Evolutionary conservation across 2,888 invertebrate species (phyloP).

Genomic region (Habroteleia sp.): DNA sequence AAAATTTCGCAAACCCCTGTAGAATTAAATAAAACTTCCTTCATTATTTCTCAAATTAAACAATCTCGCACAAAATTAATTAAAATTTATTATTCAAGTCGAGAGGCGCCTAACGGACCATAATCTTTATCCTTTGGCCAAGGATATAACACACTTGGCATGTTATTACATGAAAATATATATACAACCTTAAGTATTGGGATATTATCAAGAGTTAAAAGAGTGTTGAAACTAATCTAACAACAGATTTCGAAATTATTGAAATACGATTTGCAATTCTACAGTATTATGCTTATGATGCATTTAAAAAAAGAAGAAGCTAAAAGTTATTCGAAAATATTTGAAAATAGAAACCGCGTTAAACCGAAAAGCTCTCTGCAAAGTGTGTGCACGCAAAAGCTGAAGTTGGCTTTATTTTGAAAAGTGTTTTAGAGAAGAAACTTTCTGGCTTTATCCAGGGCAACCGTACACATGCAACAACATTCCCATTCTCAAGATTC

Average conservation of each 20-base stretch:
- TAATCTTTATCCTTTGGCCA: not conserved
- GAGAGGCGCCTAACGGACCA: conserved; percentile 7
- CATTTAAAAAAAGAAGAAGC: conserved; percentile 33
- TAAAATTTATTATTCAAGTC: conserved; percentile 18
- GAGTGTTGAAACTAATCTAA: conserved; percentile 4
- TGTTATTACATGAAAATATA: conserved; percentile 5
- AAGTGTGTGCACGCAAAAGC: conserved; percentile 15
- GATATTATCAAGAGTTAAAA: conserved; percentile 44
- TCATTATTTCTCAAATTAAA: conserved; percentile 38
- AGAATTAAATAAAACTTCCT: conserved; percentile 34
- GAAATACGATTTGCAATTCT: conserved; percentile 24
- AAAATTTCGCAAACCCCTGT: conserved; percentile 16
- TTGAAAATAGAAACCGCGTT: conserved; percentile 46
- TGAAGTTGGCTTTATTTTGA: conserved; percentile 57
- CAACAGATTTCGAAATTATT: conserved; percentile 36
- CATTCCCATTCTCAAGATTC: conserved; percentile 50
- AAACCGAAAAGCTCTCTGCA: conserved; percentile 28
- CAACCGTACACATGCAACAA: conserved; percentile 48
- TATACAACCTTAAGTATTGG: conserved; percentile 18
- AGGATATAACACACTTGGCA: conserved; percentile 23
- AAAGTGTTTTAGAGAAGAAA: conserved; percentile 60
- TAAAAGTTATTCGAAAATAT: conserved; percentile 39
- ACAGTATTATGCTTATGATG: conserved; percentile 5
- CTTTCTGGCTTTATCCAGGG: conserved; percentile 49
- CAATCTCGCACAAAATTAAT: conserved; percentile 33